Evolutionary conservation across 2,113 vertebrate genomes (phyloP).

Genomic region (Cettia cetti): DNA sequence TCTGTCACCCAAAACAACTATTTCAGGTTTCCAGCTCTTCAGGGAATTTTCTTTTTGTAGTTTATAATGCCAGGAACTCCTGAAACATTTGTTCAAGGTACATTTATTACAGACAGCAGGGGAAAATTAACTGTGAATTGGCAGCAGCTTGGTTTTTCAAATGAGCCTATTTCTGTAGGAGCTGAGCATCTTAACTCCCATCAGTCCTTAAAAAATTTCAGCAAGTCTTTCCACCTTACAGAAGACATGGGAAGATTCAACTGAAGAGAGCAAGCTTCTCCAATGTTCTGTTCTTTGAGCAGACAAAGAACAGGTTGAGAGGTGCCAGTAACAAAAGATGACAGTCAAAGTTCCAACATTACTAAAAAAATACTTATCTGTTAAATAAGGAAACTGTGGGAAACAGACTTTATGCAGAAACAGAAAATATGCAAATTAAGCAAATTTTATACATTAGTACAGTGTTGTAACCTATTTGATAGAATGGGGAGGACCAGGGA

Average conservation of each 20-base stretch:
- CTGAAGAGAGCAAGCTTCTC: not conserved
- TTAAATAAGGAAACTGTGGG: not conserved
- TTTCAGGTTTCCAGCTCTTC: not conserved
- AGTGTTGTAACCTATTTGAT: not conserved
- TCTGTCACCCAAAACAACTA: not conserved
- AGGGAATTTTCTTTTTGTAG: not conserved
- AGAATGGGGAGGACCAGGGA: accelerated
- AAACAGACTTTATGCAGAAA: not conserved
- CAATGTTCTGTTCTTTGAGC: not conserved
- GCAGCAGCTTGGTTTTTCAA: not conserved
- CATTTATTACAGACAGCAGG: not conserved
- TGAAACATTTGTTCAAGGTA: slow-evolving; percentile 2
- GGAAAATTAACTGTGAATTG: slow-evolving; percentile 3
- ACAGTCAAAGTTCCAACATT: not conserved
- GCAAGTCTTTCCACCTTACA: not conserved
- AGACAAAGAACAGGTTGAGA: not conserved
- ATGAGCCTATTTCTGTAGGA: not conserved
- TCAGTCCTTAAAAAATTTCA: not conserved
- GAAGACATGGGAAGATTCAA: not conserved
- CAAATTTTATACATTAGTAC: not conserved
- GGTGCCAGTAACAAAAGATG: not conserved
- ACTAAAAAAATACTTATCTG: not conserved
- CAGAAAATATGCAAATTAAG: not conserved
- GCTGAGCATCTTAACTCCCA: not conserved
- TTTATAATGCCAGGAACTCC: not conserved